Conservation (phyloP, 2,797 vertebrate species). For the Podargus strigoides region DNA sequence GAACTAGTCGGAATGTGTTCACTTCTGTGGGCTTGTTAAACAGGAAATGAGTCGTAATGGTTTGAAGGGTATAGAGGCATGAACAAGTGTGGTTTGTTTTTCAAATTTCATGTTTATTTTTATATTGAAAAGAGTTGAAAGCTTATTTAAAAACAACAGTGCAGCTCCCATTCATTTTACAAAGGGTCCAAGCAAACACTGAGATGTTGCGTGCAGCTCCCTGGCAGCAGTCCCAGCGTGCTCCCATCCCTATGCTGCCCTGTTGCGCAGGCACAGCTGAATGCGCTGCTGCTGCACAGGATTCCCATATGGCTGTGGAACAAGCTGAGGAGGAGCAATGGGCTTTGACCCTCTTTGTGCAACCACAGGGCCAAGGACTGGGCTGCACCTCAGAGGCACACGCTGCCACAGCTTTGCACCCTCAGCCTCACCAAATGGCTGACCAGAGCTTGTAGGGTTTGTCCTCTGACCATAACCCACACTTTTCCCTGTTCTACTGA, state of each 20-base stretch:
- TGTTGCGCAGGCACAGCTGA: neutral
- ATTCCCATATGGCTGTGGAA: accelerated
- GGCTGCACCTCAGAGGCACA: neutral
- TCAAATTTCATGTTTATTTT: conserved; percentile 16
- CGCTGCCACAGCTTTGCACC: accelerated
- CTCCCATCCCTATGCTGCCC: neutral
- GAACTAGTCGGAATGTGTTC: accelerated
- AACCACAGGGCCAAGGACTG: accelerated
- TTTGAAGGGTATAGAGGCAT: neutral
- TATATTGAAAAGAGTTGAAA: neutral
- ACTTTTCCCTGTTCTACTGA: accelerated
- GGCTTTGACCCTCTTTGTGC: neutral
- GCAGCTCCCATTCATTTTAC: neutral
- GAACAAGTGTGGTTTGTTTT: accelerated
- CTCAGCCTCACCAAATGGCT: accelerated
- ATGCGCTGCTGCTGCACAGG: accelerated
- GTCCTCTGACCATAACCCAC: accelerated
- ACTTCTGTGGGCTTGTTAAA: neutral
- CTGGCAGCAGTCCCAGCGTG: accelerated
- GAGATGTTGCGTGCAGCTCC: accelerated
- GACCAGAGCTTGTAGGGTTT: no score
- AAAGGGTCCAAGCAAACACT: accelerated
- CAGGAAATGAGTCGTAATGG: accelerated
- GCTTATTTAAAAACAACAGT: neutral
- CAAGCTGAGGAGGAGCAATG: neutral